Conservation (phyloP, 1,140 invertebrate species). For the Zaprionus davidi region DNA sequence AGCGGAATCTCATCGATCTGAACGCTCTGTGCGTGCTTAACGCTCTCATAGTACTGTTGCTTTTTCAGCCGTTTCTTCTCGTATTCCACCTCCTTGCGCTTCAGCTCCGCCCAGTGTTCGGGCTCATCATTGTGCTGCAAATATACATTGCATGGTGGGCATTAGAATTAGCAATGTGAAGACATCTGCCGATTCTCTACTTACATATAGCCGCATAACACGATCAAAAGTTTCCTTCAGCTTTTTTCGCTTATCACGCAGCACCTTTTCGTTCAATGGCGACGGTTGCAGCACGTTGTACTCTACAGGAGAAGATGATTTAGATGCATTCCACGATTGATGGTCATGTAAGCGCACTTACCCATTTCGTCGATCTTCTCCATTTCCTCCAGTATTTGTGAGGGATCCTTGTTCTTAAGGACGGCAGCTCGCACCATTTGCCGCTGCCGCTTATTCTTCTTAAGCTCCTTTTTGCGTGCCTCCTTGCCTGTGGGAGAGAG, state of each 20-base stretch:
- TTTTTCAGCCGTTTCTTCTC: constrained; percentile 94
- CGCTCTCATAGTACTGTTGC: constrained; percentile 97
- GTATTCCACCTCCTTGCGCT: constrained; percentile 96
- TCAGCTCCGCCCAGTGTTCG: constrained; percentile 96
- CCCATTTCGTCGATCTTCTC: constrained; percentile 99
- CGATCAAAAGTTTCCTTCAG: constrained; percentile 97
- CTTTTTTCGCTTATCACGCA: constrained; percentile 98
- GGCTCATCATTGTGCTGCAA: constrained; percentile 97
- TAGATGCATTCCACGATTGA: constrained; percentile 14
- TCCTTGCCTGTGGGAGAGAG: constrained; percentile 91
- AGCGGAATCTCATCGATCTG: constrained; percentile 98
- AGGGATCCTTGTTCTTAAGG: constrained; percentile 98
- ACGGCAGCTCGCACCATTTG: constrained; percentile 97
- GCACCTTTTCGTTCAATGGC: constrained; percentile 97
- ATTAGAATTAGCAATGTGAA: not conserved
- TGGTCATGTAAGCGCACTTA: constrained; percentile 84
- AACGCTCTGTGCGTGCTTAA: constrained; percentile 96
- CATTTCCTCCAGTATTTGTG: constrained; percentile 96
- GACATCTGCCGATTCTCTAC: constrained; percentile 82
- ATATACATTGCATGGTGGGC: constrained; percentile 43
- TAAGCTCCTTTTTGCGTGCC: constrained; percentile 97
- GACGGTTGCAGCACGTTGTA: constrained; percentile 97
- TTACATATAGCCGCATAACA: constrained; percentile 98
- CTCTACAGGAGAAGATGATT: constrained; percentile 86
- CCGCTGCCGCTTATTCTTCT: constrained; percentile 98